Base-by-base conservation (phyloP, 2,888 invertebrate species). In the Drosophila meridiana region DNA sequence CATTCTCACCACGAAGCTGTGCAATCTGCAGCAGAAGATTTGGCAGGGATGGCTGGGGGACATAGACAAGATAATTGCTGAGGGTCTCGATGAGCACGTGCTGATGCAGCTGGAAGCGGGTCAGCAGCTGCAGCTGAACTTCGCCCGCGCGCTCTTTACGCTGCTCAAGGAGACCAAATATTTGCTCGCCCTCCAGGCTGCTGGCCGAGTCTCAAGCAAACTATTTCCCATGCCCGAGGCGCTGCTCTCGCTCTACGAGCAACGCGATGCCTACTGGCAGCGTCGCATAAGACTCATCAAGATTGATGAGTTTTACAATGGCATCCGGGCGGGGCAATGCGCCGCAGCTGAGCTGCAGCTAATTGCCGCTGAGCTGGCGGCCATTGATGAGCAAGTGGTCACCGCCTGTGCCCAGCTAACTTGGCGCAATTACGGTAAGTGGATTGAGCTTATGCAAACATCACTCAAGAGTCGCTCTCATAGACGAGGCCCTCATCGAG, bases 151-250 rank as follows among this genome's bases (percentile, higher is more conserved):
- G 95, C 93, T 98, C 61, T 95, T 95, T 40, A 95, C 95, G 76
- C 94, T 97, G 45, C 93, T 98, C 32, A 95, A 96, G 63, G 98
- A 98, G 94, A 96, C 97, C 38, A 96, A 96, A 63, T 98, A 98
- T 91, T 94, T 98, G 94, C 94, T 95, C 73, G 94, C 96, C 67
- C 93, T 96, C 53, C 91, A 91, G 70, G 75, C 76, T 1, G 68
- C 76, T 4, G 74, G 75, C 30, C 71, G 71, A 9, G 56, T 87
- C 3, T 70, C 79, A 9, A 59, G 61, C n/a, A 57, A 82, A 28
- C 86, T 89, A 11, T 85, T 79, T 38, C 75, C 83, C 32, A 70
- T 92, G 63, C 88, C 93, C 5, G 63, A 65, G 20, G 74, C 71
- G 8, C 73, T 91, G 48, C 73, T 91, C 7, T 70, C 79, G 9